phyloP scores from a whole-genome alignment of 2,888 invertebrate species.

The Orthosia cruda region DNA sequence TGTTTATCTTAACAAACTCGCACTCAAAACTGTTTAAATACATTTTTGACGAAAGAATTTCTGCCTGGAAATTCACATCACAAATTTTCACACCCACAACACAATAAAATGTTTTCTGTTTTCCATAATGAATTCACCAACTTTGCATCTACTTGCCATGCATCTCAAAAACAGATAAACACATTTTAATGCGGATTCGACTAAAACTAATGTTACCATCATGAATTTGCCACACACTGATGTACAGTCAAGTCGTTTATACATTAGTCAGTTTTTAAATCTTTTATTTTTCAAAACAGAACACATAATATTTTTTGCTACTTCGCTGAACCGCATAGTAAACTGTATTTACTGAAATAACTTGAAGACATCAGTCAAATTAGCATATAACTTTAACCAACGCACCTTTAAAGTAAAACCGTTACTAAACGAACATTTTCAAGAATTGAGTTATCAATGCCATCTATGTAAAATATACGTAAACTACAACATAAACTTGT shows the following conservation, averaged over 20 bases:
- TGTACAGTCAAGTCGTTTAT: background rate
- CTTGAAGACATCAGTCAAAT: too few relatives aligned
- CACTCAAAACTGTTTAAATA: background rate
- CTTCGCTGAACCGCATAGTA: background rate
- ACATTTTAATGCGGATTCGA: slow-evolving; percentile 59
- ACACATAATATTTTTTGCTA: background rate
- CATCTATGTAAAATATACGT: too few relatives aligned
- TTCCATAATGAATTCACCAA: slow-evolving; percentile 46
- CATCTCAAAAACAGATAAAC: slow-evolving; percentile 51
- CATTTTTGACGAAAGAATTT: background rate
- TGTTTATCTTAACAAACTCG: background rate
- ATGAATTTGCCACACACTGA: background rate
- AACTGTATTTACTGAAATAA: background rate
- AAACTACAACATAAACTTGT: too few relatives aligned
- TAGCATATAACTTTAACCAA: background rate
- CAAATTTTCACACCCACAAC: slow-evolving; percentile 20
- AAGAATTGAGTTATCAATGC: too few relatives aligned
- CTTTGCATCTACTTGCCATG: slow-evolving; percentile 29
- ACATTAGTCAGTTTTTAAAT: background rate
- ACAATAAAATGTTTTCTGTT: slow-evolving; percentile 16
- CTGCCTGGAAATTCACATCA: background rate
- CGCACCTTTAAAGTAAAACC: too few relatives aligned
- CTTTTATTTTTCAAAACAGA: background rate
- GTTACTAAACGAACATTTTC: too few relatives aligned
- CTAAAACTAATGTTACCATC: slow-evolving; percentile 1